A percentile compares a stretch with the other conserved stretches of the same genome.
phyloP scores from a whole-genome alignment of 2,888 invertebrate genomes.

The Parnassius smintheus region DNA sequence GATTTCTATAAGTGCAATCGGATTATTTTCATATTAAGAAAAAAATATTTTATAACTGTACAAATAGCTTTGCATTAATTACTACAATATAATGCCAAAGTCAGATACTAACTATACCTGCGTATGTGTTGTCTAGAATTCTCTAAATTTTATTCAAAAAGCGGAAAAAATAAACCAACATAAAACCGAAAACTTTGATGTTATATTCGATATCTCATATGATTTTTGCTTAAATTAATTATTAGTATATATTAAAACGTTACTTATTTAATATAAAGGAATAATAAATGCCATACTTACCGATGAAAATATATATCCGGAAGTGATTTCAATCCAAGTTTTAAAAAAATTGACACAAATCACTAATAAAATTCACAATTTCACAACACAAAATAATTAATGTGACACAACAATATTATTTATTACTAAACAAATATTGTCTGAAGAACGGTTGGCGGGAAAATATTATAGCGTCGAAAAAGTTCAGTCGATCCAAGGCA shows the following conservation, averaged over 20 bases:
- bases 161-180: too few species aligned
- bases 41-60: too few species aligned
- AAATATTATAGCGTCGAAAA: constrained; percentile 59
- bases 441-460: constrained; percentile 61
- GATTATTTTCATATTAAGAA: too few species aligned
- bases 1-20: too few species aligned
- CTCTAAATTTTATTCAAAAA: too few species aligned
- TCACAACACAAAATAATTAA: constrained; percentile 33
- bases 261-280: background rate
- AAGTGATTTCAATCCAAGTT: constrained; percentile 23
- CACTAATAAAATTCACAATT: constrained; percentile 45
- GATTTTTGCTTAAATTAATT: background rate
- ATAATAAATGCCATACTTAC: constrained; percentile 13
- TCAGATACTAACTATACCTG: too few species aligned
- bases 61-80: too few species aligned
- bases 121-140: too few species aligned
- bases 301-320: constrained; percentile 8
- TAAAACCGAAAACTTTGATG: too few species aligned
- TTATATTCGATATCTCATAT: background rate
- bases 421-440: constrained; percentile 30
- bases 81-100: too few species aligned
- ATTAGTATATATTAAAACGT: background rate
- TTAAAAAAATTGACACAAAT: constrained; percentile 32
- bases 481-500: constrained; percentile 53
- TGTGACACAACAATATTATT: constrained; percentile 44